Conservation (phyloP, 2,113 vertebrate species). For the Mirza zaza region DNA sequence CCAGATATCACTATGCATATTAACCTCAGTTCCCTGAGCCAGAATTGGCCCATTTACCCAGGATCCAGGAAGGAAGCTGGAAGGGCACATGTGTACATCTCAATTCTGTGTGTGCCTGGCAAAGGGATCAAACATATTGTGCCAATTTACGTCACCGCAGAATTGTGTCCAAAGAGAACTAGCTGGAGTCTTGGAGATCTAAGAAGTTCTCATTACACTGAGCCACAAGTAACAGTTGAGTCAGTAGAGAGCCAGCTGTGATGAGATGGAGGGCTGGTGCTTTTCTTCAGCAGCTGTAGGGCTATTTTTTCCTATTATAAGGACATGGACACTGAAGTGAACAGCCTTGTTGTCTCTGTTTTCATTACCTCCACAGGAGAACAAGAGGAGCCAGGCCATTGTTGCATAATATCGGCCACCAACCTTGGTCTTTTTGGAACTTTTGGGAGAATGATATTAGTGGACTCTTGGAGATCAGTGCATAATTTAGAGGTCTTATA, state of each 20-base stretch:
- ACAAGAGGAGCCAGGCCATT: neutral
- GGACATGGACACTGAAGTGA: neutral
- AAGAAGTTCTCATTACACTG: neutral
- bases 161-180: neutral
- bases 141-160: neutral
- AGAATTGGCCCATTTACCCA: neutral
- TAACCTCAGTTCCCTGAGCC: neutral
- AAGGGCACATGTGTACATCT: neutral
- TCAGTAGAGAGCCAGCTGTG: neutral
- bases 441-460: neutral
- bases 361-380: neutral
- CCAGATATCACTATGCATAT: neutral
- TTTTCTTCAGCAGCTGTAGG: neutral
- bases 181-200: neutral
- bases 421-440: neutral
- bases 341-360: neutral
- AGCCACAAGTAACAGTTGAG: neutral
- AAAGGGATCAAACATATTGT: neutral
- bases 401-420: neutral
- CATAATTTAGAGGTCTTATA: neutral
- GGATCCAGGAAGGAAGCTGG: neutral
- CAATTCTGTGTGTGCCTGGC: neutral
- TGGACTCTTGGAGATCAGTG: neutral
- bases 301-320: neutral
- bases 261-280: neutral